Conservation (phyloP, 2,888 invertebrate species). For the Zonitis immaculata region DNA sequence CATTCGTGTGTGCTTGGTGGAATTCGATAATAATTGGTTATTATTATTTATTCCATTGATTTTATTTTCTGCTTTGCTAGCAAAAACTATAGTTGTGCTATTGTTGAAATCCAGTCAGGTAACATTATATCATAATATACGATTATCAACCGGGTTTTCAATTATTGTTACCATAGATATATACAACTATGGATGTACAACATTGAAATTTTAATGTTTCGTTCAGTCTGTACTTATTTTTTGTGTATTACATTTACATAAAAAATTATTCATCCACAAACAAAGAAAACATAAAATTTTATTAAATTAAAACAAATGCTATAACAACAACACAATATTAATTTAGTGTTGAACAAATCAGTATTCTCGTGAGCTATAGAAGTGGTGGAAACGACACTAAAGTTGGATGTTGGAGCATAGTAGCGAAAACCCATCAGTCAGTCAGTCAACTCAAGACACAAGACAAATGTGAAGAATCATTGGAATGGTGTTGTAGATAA, state of each 20-base stretch:
- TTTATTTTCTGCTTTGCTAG: too few relatives aligned
- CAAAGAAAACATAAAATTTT: too few relatives aligned
- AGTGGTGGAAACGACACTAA: conserved; percentile 7
- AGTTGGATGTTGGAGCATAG: conserved; percentile 7
- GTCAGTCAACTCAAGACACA: conserved; percentile 22
- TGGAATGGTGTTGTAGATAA: conserved; percentile 7
- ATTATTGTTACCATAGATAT: background rate
- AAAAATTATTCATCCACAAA: too few relatives aligned
- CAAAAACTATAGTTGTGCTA: conserved; percentile 1
- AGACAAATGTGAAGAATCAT: conserved; percentile 31
- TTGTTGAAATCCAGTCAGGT: background rate
- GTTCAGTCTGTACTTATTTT: too few relatives aligned
- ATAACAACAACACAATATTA: background rate
- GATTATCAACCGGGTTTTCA: background rate
- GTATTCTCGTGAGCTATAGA: conserved; percentile 9
- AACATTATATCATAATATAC: background rate
- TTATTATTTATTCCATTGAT: too few relatives aligned
- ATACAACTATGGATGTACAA: too few relatives aligned
- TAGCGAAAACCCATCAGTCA: conserved; percentile 27
- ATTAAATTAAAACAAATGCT: too few relatives aligned
- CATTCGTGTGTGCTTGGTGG: background rate
- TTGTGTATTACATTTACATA: too few relatives aligned
- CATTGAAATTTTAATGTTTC: too few relatives aligned
- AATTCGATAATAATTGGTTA: too few relatives aligned
- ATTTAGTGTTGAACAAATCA: conserved; percentile 3